phyloP scores from a whole-genome alignment of 2,888 invertebrate species.

The Yponomeuta sedellus region DNA sequence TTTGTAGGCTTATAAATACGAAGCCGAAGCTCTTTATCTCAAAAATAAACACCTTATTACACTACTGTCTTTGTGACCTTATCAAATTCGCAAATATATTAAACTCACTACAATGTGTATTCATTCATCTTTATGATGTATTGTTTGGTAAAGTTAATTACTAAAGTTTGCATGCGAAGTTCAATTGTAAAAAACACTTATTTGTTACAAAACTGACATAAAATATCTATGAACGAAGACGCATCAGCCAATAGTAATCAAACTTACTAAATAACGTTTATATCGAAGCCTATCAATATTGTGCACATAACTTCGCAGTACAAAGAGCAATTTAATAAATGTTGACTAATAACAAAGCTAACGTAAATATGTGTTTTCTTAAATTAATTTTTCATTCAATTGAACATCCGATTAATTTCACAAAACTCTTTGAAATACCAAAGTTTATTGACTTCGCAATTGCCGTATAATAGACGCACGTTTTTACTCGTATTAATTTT shows the following conservation, averaged over 20 bases:
- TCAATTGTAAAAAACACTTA: neutral
- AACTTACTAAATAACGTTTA: too few relatives aligned
- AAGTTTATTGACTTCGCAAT: slow-evolving; percentile 1
- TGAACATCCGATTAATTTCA: neutral
- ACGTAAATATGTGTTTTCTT: neutral
- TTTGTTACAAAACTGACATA: neutral
- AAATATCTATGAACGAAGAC: neutral
- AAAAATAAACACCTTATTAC: neutral
- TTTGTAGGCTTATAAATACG: neutral
- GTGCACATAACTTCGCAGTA: neutral
- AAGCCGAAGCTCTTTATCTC: neutral
- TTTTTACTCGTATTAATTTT: neutral
- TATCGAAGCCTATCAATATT: neutral
- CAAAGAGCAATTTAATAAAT: neutral
- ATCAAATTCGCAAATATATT: slow-evolving; percentile 1
- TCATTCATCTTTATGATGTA: neutral
- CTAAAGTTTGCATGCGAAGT: neutral
- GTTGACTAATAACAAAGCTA: neutral
- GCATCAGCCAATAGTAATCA: neutral
- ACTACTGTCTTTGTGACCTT: neutral
- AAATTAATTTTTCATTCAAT: neutral
- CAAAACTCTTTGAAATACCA: slow-evolving; percentile 2
- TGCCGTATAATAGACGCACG: neutral
- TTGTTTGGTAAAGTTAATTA: neutral
- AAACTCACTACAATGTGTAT: neutral